Conservation (phyloP, 2,113 vertebrate species). For the Pachyramphus minor region DNA sequence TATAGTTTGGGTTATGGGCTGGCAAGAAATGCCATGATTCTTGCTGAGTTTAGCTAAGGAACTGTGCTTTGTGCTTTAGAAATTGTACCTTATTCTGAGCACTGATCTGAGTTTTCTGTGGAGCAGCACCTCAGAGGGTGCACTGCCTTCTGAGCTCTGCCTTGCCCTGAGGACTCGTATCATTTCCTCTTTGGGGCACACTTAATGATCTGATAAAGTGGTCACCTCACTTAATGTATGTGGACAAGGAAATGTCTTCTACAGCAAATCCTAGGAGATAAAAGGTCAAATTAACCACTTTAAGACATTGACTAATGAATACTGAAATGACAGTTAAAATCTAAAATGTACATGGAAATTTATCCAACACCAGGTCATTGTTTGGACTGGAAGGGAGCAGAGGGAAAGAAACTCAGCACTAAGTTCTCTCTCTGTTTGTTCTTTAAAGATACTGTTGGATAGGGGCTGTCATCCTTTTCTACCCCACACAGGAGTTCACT, state of each 20-base stretch:
- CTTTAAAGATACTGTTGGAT: neutral
- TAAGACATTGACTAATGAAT: neutral
- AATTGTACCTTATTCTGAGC: neutral
- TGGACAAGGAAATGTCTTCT: neutral
- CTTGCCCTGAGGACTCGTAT: neutral
- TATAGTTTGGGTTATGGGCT: neutral
- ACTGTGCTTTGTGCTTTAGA: neutral
- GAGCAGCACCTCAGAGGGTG: neutral
- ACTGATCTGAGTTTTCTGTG: neutral
- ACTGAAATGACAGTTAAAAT: neutral
- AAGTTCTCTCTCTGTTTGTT: neutral
- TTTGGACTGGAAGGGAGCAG: neutral
- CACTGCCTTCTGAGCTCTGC: neutral
- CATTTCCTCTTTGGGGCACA: neutral
- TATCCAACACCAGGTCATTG: neutral
- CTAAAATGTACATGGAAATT: neutral
- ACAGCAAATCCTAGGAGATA: neutral
- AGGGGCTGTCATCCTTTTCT: neutral
- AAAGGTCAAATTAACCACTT: neutral
- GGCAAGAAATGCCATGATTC: neutral
- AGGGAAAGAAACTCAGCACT: neutral
- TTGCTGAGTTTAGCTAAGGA: neutral
- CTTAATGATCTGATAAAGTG: neutral
- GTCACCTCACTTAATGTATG: neutral
- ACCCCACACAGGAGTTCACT: neutral